phyloP scores from a whole-genome alignment of 2,888 invertebrate species.

The Phorcus lineatus region DNA sequence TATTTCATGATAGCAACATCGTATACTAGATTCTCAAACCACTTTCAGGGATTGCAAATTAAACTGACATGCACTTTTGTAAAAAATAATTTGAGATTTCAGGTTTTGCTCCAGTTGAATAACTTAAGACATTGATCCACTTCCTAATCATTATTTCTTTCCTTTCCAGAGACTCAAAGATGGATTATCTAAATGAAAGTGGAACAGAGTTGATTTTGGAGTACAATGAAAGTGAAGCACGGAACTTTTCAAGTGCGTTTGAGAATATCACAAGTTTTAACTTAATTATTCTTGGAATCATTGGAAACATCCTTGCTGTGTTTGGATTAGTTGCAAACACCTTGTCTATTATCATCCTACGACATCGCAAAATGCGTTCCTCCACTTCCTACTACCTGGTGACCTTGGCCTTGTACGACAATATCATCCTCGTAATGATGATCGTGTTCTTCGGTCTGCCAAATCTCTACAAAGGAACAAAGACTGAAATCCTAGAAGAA shows the following conservation, averaged over 20 bases:
- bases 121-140: too few species aligned
- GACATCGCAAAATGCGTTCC: slow-evolving; percentile 90
- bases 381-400: slow-evolving; percentile 96
- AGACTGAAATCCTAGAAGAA: slow-evolving; percentile 85
- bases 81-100: too few species aligned
- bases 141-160: too few species aligned
- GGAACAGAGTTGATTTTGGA: background rate
- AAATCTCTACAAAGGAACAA: slow-evolving; percentile 51
- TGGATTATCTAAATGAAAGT: background rate
- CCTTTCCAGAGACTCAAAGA: background rate
- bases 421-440: slow-evolving; percentile 85
- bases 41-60: too few species aligned
- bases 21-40: too few species aligned
- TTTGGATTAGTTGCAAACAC: slow-evolving; percentile 77
- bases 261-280: slow-evolving; percentile 52
- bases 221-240: background rate
- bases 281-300: slow-evolving; percentile 87
- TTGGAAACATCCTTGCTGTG: slow-evolving; percentile 93
- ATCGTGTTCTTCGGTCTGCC: slow-evolving; percentile 70
- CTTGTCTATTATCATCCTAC: slow-evolving; percentile 71
- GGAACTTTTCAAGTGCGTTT: background rate
- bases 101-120: too few species aligned
- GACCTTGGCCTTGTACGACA: slow-evolving; percentile 95
- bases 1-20: too few species aligned
- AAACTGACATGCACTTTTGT: too few species aligned